Evolutionary conservation across 2,113 vertebrate genomes (phyloP), one percentile per base, ranked within the genome.

Genomic region (Dasyprocta punctata): DNA sequence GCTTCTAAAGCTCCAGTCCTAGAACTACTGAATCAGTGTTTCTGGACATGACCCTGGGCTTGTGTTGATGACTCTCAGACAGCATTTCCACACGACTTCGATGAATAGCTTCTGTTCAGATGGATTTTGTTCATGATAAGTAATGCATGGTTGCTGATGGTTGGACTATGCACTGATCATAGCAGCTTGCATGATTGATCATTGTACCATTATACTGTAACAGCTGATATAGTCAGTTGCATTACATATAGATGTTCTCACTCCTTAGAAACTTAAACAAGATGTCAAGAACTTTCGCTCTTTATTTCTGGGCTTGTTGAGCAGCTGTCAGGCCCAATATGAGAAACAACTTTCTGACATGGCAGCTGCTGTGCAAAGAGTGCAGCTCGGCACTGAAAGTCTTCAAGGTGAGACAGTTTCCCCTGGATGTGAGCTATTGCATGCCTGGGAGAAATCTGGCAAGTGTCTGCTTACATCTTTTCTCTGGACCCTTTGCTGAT

Each of bases 191-290:
- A 22, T 69, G 77, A 33, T 2, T 22, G 22, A 41, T 36, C 30
- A 36, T 14, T 52, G 54, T 30, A 28, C 30, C 61, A 33, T 13
- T 52, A 38, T 11, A 52, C n/a, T 36, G 47, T 30, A 33, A 36
- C 24, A 22, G 19, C 19, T 9, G 73, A 36, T 28, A 2, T 8
- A 9, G 5, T 17, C 36, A 8, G 6, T 28, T 6, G 14, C 4
- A 1, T 33, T 19, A 5, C 8, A 1, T 22, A 0, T 28, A 56
- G 3, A 4, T 56, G 38, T 71, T 83, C 52, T 95, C 80, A 0
- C 54, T 83, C 65, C 89, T 4, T 44, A 98, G 98, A 96, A 22
- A 38, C 94, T 99, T 61, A 98, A 97, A n/a, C 96, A 83, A 41
- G 98, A 98, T 19, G 0, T 98, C 65, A 88, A 96, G 91, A 97